Percentiles rank a stretch among this genome's conserved stretches.
Conservation (phyloP, 2,113 vertebrate species). For the Panurus biarmicus region DNA sequence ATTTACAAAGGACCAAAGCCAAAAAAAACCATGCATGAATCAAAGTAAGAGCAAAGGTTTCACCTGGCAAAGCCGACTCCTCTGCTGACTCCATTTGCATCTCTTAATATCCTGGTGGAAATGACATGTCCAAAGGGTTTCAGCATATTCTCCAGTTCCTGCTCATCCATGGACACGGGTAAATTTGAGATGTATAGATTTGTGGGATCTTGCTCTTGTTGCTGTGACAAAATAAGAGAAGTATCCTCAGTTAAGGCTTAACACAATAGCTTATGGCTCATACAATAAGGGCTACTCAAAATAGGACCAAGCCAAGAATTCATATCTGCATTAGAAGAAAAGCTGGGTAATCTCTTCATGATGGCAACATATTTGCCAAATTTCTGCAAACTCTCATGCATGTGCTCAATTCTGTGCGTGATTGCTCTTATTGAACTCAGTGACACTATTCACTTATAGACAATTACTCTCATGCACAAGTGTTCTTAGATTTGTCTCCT, state of each 20-base stretch:
- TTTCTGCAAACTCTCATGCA: not conserved
- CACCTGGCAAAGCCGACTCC: slow-evolving; percentile 96
- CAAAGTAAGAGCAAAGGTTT: slow-evolving; percentile 30
- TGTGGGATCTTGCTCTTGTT: slow-evolving; percentile 98
- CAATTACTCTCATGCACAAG: slow-evolving; percentile 8
- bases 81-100: slow-evolving; percentile 93
- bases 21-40: not conserved
- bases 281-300: not conserved
- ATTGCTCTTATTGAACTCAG: not conserved
- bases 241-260: slow-evolving; percentile 19
- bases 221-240: slow-evolving; percentile 70
- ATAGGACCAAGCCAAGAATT: not conserved
- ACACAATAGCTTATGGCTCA: not conserved
- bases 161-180: slow-evolving; percentile 95
- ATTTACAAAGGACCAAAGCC: not conserved
- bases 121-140: slow-evolving; percentile 96
- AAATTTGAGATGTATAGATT: slow-evolving; percentile 98
- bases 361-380: not conserved
- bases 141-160: slow-evolving; percentile 96
- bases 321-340: not conserved
- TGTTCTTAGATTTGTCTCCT: not conserved
- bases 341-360: not conserved
- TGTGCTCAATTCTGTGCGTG: not conserved
- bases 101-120: slow-evolving; percentile 95
- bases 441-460: not conserved